These are phyloP conservation scores for Mormyrus iriodes DNA, from an alignment of 2,113 vertebrate species.

Conservation along the genomic window DNA sequence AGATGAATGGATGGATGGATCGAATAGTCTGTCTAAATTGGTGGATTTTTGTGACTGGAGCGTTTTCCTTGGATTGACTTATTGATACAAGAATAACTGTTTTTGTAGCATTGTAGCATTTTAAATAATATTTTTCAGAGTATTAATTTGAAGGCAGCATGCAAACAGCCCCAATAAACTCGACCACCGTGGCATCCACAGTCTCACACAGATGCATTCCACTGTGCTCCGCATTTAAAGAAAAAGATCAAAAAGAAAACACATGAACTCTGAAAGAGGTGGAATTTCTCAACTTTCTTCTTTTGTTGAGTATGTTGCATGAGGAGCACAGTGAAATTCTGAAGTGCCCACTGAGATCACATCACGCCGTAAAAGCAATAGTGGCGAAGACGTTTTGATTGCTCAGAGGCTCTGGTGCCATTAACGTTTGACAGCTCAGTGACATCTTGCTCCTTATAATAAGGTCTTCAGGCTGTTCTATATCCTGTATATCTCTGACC, in stretches of 20 bases:
- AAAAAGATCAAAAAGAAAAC: not conserved
- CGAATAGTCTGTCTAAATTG: not conserved
- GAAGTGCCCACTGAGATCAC: slow-evolving; percentile 47
- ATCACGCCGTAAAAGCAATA: slow-evolving; percentile 40
- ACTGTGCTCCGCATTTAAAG: not conserved
- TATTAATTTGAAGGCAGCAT: not conserved
- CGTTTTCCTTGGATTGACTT: not conserved
- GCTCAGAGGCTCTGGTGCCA: slow-evolving; percentile 39
- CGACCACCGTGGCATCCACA: not conserved
- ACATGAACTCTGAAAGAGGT: not conserved
- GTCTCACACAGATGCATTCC: not conserved
- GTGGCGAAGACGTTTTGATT: slow-evolving; percentile 55
- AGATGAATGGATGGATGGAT: not conserved
- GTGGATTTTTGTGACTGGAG: not conserved
- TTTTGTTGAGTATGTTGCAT: not conserved
- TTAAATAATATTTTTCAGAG: too few species aligned
- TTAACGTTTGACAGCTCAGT: slow-evolving; percentile 23
- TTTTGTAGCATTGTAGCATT: too few species aligned
- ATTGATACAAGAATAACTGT: not conserved
- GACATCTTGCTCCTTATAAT: slow-evolving; percentile 35
- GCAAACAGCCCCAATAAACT: not conserved
- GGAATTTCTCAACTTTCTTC: not conserved
- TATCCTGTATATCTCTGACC: slow-evolving; percentile 1
- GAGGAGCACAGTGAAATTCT: slow-evolving; percentile 36
- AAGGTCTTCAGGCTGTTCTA: slow-evolving; percentile 38